Percentiles rank a stretch among this genome's conserved stretches.
Conservation (phyloP, 1,140 invertebrate genomes). For the Coelopa frigida region DNA sequence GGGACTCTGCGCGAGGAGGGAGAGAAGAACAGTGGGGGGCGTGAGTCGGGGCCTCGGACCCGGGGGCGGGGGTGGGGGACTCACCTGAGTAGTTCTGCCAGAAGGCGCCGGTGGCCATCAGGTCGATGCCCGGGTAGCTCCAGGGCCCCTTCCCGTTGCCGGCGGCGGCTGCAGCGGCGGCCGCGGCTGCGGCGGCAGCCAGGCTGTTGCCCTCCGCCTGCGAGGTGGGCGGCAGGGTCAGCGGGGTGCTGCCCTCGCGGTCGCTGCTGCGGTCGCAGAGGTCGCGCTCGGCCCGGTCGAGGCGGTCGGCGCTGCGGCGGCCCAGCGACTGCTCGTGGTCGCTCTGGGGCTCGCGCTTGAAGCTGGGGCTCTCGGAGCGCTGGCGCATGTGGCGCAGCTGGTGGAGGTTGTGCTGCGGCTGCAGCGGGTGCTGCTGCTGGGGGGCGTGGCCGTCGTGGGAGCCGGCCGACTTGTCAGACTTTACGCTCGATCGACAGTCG, state of each 20-base stretch:
- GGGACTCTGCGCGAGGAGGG: conserved; percentile 58
- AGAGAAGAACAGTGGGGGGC: conserved; percentile 10
- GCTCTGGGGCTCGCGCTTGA: conserved; percentile 37
- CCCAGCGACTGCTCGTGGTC: conserved; percentile 46
- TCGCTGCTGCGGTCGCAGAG: conserved; percentile 29
- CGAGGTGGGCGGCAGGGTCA: conserved; percentile 43
- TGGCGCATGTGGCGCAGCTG: conserved; percentile 16
- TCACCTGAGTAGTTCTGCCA: conserved; percentile 85
- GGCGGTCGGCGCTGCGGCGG: conserved; percentile 18
- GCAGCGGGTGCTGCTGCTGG: conserved; percentile 13
- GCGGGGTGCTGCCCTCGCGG: conserved; percentile 32
- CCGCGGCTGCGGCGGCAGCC: conserved; percentile 23
- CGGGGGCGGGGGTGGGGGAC: too few relatives aligned
- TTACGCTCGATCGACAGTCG: conserved; percentile 35
- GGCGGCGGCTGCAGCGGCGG: conserved; percentile 36
- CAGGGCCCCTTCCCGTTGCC: conserved; percentile 48
- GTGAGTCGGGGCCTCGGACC: too few relatives aligned
- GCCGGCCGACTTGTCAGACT: conserved; percentile 38
- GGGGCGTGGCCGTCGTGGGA: conserved; percentile 21
- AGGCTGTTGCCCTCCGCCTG: conserved; percentile 16
- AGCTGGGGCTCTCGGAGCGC: conserved; percentile 35
- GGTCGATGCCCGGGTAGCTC: conserved; percentile 66
- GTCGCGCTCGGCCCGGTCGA: conserved; percentile 28
- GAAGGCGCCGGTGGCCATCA: conserved; percentile 70
- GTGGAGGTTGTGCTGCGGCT: conserved; percentile 10